A percentile compares a stretch with the other conserved stretches of the same genome.
These are phyloP conservation scores for Cotesia congregata DNA, from an alignment of 2,888 invertebrate genomes.

Conservation along the genomic window DNA sequence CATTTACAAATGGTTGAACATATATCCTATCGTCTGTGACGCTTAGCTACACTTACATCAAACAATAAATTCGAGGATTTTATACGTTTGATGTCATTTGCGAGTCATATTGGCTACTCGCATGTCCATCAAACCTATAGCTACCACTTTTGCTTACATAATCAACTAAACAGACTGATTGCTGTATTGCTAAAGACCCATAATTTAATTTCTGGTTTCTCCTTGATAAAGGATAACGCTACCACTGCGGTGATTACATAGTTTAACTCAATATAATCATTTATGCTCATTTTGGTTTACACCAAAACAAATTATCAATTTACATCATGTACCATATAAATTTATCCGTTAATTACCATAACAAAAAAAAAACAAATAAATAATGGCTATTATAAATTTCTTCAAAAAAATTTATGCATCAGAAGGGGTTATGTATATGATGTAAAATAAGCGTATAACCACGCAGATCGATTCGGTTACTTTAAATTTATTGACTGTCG, in stretches of 20 bases:
- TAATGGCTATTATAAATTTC: not conserved
- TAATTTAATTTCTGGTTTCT: not conserved
- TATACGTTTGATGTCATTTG: constrained; percentile 3
- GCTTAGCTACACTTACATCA: not conserved
- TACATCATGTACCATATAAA: not conserved
- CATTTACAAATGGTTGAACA: not conserved
- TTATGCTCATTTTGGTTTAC: not conserved
- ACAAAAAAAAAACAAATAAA: not conserved
- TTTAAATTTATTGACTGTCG: constrained; percentile 64
- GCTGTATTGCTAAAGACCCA: not conserved
- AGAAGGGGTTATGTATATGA: constrained; percentile 1
- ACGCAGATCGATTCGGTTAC: constrained; percentile 39
- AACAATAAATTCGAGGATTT: not conserved
- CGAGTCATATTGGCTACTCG: constrained; percentile 10
- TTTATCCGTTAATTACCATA: not conserved
- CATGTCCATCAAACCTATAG: not conserved
- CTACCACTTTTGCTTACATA: not conserved
- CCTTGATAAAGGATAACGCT: not conserved
- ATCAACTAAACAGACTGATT: not conserved
- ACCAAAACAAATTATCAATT: not conserved
- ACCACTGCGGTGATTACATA: not conserved
- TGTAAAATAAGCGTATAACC: not conserved
- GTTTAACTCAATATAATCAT: not conserved
- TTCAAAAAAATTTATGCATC: constrained; percentile 1
- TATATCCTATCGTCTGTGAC: not conserved